phyloP scores from a whole-genome alignment of 2,888 invertebrate species.

The Blastobasis lacticolella region DNA sequence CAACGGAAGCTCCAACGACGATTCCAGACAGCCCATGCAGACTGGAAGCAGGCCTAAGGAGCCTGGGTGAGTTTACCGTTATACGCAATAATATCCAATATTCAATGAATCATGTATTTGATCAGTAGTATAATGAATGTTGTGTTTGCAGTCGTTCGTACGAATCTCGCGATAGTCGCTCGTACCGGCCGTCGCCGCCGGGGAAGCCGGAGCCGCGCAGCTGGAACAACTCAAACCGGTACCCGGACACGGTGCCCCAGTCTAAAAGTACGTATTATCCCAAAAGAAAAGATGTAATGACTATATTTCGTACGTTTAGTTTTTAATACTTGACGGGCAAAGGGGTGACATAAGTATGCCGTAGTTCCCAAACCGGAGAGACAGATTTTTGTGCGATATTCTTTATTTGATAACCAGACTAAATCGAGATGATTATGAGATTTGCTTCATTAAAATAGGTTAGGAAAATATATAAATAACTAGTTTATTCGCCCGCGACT shows the following conservation, averaged over 20 bases:
- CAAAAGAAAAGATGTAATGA: no score
- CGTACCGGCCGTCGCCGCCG: conserved; percentile 58
- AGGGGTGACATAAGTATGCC: no score
- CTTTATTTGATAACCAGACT: no score
- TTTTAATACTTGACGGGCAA: background rate
- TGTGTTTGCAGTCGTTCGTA: conserved; percentile 42
- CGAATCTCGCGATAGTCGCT: conserved; percentile 50
- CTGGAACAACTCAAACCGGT: conserved; percentile 52
- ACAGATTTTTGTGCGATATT: no score
- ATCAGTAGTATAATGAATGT: background rate
- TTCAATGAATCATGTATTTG: no score
- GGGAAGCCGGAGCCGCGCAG: conserved; percentile 56
- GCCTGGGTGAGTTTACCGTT: conserved; percentile 36
- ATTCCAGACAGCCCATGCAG: conserved; percentile 59
- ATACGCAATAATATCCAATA: background rate
- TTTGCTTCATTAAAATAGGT: no score
- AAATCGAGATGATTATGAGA: no score
- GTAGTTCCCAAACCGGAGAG: no score
- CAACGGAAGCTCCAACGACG: conserved; percentile 55
- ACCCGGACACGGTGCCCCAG: conserved; percentile 46
- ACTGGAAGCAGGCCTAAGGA: conserved; percentile 65
- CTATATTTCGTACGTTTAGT: no score
- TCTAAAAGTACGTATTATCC: conserved; percentile 43
- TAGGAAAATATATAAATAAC: no score
- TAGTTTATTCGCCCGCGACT: no score